phyloP scores from a whole-genome alignment of 92 coral and sea anemone species.

The Porites cylindrica region DNA sequence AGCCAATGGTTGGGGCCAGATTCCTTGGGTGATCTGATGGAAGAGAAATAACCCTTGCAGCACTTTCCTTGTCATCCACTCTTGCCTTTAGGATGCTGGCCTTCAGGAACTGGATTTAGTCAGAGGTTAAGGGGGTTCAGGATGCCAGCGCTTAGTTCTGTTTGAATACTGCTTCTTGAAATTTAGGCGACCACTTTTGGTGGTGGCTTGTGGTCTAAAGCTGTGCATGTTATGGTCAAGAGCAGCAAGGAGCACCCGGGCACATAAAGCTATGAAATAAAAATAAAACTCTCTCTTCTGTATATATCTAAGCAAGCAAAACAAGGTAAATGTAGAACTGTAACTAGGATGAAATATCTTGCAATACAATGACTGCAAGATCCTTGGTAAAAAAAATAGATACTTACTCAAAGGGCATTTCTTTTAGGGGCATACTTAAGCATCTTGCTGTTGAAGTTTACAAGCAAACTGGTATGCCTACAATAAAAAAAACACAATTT shows the following conservation, averaged over 20 bases:
- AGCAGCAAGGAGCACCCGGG: slow-evolving; percentile 23
- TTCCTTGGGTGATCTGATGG: slow-evolving; percentile 23
- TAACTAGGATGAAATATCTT: not conserved
- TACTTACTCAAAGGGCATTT: slow-evolving; percentile 27
- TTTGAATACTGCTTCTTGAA: slow-evolving; percentile 38
- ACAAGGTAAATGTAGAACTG: not conserved
- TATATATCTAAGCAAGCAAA: not conserved
- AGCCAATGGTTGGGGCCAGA: slow-evolving; percentile 39
- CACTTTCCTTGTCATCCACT: slow-evolving; percentile 10
- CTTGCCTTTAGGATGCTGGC: slow-evolving; percentile 33
- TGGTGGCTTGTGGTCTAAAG: slow-evolving; percentile 8
- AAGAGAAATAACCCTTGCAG: slow-evolving; percentile 16
- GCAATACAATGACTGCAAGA: too few relatives aligned
- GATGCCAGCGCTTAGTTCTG: slow-evolving; percentile 28
- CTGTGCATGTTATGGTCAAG: slow-evolving; percentile 27
- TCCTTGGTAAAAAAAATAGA: too few relatives aligned
- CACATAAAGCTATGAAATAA: slow-evolving; percentile 27
- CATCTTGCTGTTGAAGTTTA: slow-evolving; percentile 45
- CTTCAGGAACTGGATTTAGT: slow-evolving; percentile 24
- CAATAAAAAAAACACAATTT: not conserved
- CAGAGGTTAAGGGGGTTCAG: slow-evolving; percentile 18
- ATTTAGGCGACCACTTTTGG: slow-evolving; percentile 11
- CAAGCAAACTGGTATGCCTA: slow-evolving; percentile 31
- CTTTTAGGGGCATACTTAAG: slow-evolving; percentile 49
- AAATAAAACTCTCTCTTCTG: not conserved